phyloP scores from a whole-genome alignment of 1,140 invertebrate species.

The Drosophila aff. region DNA sequence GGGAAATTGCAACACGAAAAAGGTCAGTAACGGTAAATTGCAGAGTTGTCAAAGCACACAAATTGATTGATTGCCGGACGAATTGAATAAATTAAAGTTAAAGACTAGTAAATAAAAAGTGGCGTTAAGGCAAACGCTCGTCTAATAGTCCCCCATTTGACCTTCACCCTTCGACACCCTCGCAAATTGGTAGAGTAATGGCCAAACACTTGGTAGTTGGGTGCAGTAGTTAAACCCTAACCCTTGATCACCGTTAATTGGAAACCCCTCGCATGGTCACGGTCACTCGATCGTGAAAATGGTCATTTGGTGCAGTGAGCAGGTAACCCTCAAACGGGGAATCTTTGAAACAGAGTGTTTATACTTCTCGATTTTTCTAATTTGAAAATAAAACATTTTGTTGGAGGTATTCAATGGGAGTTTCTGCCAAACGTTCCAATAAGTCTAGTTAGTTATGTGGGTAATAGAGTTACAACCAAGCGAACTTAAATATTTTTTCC shows the following conservation, averaged over 20 bases:
- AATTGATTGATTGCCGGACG: constrained; percentile 20
- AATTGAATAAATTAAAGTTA: constrained; percentile 20
- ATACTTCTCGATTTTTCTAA: not conserved
- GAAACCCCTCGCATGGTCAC: constrained; percentile 17
- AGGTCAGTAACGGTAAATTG: constrained; percentile 43
- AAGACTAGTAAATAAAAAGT: not conserved
- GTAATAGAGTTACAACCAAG: no score
- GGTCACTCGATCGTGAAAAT: constrained; percentile 39
- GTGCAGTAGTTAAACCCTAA: constrained; percentile 29
- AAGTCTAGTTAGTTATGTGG: not conserved
- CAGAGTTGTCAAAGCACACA: constrained; percentile 18
- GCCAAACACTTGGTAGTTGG: constrained; percentile 9
- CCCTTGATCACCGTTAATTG: constrained; percentile 45
- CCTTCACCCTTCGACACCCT: constrained; percentile 46
- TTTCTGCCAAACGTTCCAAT: not conserved
- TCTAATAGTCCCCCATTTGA: constrained; percentile 35
- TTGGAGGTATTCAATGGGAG: not conserved
- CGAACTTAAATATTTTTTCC: not conserved
- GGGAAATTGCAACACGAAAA: constrained; percentile 33
- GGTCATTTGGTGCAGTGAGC: constrained; percentile 9
- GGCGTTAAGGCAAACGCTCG: constrained; percentile 11
- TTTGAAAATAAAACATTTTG: not conserved
- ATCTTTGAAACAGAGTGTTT: not conserved
- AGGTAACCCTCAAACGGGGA: not conserved
- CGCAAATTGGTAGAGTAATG: constrained; percentile 34